Evolutionary conservation across 2,797 vertebrate species (phyloP), one percentile per base, ranked within the genome.

Genomic region (Chelon auratus): DNA sequence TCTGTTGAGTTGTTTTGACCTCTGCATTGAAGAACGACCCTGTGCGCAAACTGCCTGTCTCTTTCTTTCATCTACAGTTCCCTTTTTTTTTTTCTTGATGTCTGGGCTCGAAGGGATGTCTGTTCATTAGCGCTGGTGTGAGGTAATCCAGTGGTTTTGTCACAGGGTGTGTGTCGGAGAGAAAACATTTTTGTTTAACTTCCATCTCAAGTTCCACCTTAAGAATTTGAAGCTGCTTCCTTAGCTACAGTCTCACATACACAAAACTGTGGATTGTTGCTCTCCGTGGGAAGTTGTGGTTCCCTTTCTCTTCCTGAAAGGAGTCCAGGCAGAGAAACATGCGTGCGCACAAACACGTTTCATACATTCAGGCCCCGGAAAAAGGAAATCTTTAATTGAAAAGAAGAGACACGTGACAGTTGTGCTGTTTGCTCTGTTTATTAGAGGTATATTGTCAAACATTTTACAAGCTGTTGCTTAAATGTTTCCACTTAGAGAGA

Each of bases 371-470:
- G 10, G 40, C n/a, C 52, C 48, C 3, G 26, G 18, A 45, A 48
- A 77, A 60, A 11, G 14, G 5, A 45, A 77, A 55, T 2, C 3
- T 14, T 30, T 17, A 9, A 68, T 30, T 13, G 22, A 59, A 72
- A 67, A 80, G 62, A 83, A 85, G 84, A 85, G 62, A 70, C 69
- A 72, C 2, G 1, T 39, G 61, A 81, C 69, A 83, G 65, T 30
- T 45, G 37, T 87, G 74, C 82, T 83, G 87, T 84, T 92, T 89
- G 87, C 89, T 91, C 82, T 82, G 85, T 94, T 95, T 95, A 95
- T 94, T 93, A 88, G 93, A 94, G 92, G 91, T 93, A 94, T 93
- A 93, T 92, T 82, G 83, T 90, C 85, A 92, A 93, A 93, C 90
- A 91, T 91, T 92, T 87, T 92, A 92, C 91, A 95, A 92, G 91